Evolutionary conservation across 2,888 invertebrate genomes (phyloP).

Genomic region (Rhopalosiphum nymphaeae): DNA sequence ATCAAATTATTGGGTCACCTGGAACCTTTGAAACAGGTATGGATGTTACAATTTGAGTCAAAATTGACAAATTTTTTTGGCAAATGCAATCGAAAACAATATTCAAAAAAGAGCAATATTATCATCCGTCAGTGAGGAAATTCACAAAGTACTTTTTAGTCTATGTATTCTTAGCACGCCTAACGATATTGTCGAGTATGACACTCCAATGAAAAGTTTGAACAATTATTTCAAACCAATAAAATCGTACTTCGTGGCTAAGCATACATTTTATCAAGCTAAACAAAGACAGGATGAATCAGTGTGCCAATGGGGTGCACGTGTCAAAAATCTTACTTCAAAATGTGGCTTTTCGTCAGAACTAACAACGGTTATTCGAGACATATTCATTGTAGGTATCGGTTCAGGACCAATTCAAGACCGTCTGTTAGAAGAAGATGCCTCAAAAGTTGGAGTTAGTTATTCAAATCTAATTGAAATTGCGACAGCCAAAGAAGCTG

Average conservation of each 20-base stretch:
- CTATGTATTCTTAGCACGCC: neutral
- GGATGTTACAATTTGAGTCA: no score
- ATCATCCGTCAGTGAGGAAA: neutral
- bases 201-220: neutral
- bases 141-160: neutral
- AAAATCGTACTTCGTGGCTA: neutral
- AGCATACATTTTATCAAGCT: slow-evolving; percentile 2
- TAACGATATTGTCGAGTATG: neutral
- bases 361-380: neutral
- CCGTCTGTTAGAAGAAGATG: no score
- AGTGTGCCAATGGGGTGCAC: neutral
- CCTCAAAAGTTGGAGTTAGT: no score
- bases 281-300: neutral
- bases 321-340: neutral
- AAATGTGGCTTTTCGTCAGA: slow-evolving; percentile 1
- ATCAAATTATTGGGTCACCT: no score
- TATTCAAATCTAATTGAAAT: no score
- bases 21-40: no score
- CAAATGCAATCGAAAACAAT: neutral
- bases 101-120: slow-evolving; percentile 9
- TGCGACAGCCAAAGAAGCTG: no score
- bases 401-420: no score
- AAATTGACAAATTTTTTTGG: no score
- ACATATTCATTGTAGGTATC: neutral
- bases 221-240: slow-evolving; percentile 13